phyloP scores from a whole-genome alignment of 2,888 invertebrate species.

The Augochlorella aurata region DNA sequence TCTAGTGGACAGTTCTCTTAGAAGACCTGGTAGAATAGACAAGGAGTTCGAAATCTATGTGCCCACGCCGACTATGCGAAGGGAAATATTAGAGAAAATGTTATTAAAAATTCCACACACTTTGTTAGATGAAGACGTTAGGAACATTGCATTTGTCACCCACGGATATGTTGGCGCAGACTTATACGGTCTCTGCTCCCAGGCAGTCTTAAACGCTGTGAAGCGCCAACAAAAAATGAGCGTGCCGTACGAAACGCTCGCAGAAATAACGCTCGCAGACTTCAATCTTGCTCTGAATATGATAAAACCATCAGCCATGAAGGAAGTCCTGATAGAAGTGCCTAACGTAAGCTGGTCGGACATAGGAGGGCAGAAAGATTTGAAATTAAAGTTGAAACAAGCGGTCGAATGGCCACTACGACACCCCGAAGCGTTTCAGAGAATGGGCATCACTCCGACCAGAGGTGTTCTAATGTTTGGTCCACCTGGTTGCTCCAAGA shows the following conservation, averaged over 20 bases:
- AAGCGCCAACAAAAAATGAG: slow-evolving; percentile 75
- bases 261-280: slow-evolving; percentile 82
- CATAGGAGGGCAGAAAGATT: slow-evolving; percentile 94
- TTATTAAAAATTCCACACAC: slow-evolving; percentile 84
- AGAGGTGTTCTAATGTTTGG: slow-evolving; percentile 96
- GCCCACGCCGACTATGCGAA: slow-evolving; percentile 87
- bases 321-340: slow-evolving; percentile 93
- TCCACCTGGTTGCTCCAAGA: slow-evolving; percentile 99
- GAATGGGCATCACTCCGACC: slow-evolving; percentile 93
- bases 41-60: slow-evolving; percentile 91
- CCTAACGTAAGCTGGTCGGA: slow-evolving; percentile 96
- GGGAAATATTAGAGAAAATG: slow-evolving; percentile 87
- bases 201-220: slow-evolving; percentile 87
- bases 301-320: slow-evolving; percentile 95
- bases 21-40: slow-evolving; percentile 92
- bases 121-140: slow-evolving; percentile 84
- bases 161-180: slow-evolving; percentile 97
- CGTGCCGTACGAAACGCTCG: slow-evolving; percentile 26
- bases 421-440: slow-evolving; percentile 90
- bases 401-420: slow-evolving; percentile 97
- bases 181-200: slow-evolving; percentile 89
- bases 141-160: slow-evolving; percentile 87
- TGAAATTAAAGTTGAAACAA: slow-evolving; percentile 93
- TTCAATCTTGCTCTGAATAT: slow-evolving; percentile 86
- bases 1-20: slow-evolving; percentile 87